A percentile compares a stretch with the other conserved stretches of the same genome.
phyloP scores from a whole-genome alignment of 2,888 invertebrate species.

The Nemotelus pantherinus region DNA sequence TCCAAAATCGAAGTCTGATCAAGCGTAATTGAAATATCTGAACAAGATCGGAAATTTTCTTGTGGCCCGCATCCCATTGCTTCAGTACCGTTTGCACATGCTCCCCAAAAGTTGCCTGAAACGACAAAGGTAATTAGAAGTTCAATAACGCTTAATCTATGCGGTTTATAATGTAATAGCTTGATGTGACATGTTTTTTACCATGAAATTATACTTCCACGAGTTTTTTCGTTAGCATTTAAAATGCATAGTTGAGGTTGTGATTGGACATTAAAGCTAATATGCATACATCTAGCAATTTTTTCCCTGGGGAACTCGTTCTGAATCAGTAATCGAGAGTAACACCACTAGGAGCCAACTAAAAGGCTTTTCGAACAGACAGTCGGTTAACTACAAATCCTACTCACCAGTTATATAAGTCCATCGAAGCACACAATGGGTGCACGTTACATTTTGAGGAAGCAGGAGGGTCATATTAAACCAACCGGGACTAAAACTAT shows the following conservation, averaged over 20 bases:
- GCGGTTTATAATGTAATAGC: neutral
- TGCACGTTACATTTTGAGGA: constrained; percentile 65
- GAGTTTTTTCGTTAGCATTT: neutral
- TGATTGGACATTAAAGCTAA: no score
- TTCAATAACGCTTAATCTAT: neutral
- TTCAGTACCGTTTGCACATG: constrained; percentile 58
- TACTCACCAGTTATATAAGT: constrained; percentile 65
- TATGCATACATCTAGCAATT: no score
- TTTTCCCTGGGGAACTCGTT: no score
- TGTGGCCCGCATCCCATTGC: constrained; percentile 64
- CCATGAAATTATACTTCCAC: neutral
- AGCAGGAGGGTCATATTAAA: constrained; percentile 59
- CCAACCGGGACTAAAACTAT: constrained; percentile 53
- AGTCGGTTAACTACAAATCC: no score
- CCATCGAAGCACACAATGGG: constrained; percentile 70
- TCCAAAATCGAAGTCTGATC: neutral
- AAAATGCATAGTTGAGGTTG: neutral
- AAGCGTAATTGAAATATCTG: constrained; percentile 59
- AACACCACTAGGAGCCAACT: neutral
- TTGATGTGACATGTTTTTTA: no score
- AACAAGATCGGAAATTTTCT: constrained; percentile 65
- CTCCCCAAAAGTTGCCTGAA: constrained; percentile 64
- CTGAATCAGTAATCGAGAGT: no score
- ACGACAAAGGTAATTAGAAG: neutral
- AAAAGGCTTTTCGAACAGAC: neutral